Conservation (phyloP, 1,140 invertebrate species). For the Adelges cooleyi region DNA sequence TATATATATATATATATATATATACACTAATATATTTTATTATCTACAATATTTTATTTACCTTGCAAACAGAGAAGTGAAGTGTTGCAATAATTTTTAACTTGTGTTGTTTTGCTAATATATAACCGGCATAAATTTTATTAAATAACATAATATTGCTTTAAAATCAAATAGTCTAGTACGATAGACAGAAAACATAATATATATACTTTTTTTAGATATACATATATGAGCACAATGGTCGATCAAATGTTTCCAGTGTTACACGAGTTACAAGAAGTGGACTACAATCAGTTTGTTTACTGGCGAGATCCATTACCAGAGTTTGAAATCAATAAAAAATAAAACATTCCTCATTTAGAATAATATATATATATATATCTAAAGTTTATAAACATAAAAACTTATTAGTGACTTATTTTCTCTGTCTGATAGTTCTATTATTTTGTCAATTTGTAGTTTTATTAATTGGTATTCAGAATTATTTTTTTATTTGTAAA, state of each 20-base stretch:
- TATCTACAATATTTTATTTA: too few relatives aligned
- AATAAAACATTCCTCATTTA: slow-evolving; percentile 7
- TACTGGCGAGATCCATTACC: slow-evolving; percentile 84
- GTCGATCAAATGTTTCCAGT: slow-evolving; percentile 89
- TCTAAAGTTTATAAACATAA: slow-evolving; percentile 6
- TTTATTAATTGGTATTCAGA: background rate
- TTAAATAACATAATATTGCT: too few relatives aligned
- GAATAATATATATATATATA: slow-evolving; percentile 1
- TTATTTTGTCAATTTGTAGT: background rate
- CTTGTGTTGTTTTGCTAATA: background rate
- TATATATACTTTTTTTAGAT: slow-evolving; percentile 54
- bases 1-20: too few relatives aligned
- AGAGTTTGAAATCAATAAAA: slow-evolving; percentile 35
- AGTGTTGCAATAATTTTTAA: background rate
- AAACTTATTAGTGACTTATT: slow-evolving; percentile 4
- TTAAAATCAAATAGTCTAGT: too few relatives aligned
- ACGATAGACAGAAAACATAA: background rate
- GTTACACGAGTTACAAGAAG: slow-evolving; percentile 43
- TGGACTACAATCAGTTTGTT: slow-evolving; percentile 74
- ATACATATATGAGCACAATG: slow-evolving; percentile 81
- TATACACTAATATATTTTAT: too few relatives aligned
- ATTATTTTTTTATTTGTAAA: background rate
- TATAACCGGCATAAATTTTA: background rate
- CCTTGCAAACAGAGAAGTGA: too few relatives aligned
- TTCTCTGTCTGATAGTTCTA: background rate